A percentile compares a stretch with the other conserved stretches of the same genome.
These are phyloP conservation scores for Ommatoiulus sabulosus DNA, from an alignment of 2,888 invertebrate genomes.

Conservation along the genomic window DNA sequence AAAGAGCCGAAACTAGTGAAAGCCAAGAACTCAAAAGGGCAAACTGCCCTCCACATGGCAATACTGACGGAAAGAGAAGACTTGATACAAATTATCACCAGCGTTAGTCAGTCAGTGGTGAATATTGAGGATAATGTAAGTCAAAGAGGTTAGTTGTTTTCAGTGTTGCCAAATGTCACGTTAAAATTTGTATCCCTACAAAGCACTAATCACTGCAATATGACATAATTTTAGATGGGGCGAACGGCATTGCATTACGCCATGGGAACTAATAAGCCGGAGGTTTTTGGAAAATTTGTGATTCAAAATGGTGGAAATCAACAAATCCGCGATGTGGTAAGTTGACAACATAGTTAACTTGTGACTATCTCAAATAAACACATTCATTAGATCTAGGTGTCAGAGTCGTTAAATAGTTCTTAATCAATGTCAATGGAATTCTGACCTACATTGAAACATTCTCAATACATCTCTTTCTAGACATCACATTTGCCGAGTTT, in stretches of 20 bases:
- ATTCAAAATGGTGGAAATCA: constrained; percentile 86
- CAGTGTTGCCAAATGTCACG: neutral
- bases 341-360: constrained; percentile 59
- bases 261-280: constrained; percentile 88
- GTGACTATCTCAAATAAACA: too few relatives aligned
- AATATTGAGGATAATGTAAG: constrained; percentile 87
- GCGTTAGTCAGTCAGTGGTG: constrained; percentile 79
- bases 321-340: constrained; percentile 82
- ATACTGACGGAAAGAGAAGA: constrained; percentile 86
- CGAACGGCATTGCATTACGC: constrained; percentile 90
- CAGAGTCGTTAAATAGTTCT: too few relatives aligned
- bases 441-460: neutral
- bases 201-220: neutral
- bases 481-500: constrained; percentile 90
- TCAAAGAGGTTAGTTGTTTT: constrained; percentile 50
- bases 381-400: too few relatives aligned
- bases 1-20: constrained; percentile 71
- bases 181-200: neutral
- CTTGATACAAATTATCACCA: constrained; percentile 81
- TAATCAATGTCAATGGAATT: neutral
- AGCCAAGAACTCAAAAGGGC: constrained; percentile 78
- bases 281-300: constrained; percentile 81
- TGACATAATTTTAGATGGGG: constrained; percentile 76
- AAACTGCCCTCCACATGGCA: constrained; percentile 85
- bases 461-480: constrained; percentile 63